Conservation (phyloP, 2,888 invertebrate species). For the Lacanobia oleracea region DNA sequence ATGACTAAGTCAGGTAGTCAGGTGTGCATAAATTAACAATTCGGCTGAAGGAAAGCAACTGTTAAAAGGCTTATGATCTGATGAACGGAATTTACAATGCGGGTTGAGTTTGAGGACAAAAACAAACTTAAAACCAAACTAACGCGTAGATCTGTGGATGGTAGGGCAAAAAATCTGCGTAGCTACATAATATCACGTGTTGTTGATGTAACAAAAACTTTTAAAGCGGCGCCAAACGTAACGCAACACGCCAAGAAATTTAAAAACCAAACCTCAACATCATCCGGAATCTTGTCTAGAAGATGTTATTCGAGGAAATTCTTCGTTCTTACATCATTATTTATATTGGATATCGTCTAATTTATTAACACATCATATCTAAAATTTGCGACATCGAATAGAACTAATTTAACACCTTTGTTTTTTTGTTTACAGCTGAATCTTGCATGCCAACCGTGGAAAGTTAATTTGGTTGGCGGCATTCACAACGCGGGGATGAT, state of each 20-base stretch:
- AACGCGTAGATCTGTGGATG: neutral
- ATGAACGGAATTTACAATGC: neutral
- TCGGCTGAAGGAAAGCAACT: conserved; percentile 6
- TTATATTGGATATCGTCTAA: conserved; percentile 26
- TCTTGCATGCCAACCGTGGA: conserved; percentile 86
- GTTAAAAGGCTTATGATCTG: neutral
- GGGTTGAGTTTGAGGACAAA: conserved; percentile 3
- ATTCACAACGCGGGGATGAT: conserved; percentile 92
- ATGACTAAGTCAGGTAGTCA: neutral
- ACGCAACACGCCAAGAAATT: conserved; percentile 9
- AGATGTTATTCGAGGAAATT: conserved; percentile 18
- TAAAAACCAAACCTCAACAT: conserved; percentile 31
- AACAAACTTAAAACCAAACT: neutral
- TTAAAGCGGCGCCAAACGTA: neutral
- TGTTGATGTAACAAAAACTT: too few species aligned
- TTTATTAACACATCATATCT: conserved; percentile 35
- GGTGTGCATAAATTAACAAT: neutral
- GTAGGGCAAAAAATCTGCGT: neutral
- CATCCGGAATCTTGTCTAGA: conserved; percentile 21
- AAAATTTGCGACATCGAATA: conserved; percentile 20
- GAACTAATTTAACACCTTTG: conserved; percentile 24
- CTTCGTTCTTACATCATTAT: conserved; percentile 31
- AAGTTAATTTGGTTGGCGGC: conserved; percentile 88
- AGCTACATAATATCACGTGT: neutral
- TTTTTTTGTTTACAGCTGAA: conserved; percentile 75